Evolutionary conservation across 2,113 vertebrate species (phyloP).

Genomic region (Chrysochloris asiatica): DNA sequence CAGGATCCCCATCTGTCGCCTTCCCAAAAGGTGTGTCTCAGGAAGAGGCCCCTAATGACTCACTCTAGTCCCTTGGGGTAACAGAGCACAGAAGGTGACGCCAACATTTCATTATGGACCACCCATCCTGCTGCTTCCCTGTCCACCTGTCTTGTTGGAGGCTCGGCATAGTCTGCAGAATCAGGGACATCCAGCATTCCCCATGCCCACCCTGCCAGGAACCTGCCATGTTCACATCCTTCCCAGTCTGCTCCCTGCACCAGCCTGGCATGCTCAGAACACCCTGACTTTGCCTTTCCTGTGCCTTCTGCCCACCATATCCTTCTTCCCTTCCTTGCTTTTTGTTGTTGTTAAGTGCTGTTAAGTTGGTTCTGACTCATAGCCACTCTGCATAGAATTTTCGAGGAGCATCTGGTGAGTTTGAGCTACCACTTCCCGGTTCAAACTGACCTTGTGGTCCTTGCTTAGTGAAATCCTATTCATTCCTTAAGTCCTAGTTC

Average conservation of each 20-base stretch:
- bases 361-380: too few species aligned
- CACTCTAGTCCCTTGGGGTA: neutral
- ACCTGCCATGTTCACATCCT: neutral
- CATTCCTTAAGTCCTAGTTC: neutral
- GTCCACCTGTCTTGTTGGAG: accelerated
- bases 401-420: too few species aligned
- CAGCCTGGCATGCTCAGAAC: accelerated
- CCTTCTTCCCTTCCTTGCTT: too few species aligned
- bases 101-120: neutral
- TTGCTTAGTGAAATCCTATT: neutral
- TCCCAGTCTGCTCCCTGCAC: too few species aligned
- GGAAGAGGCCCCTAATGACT: neutral
- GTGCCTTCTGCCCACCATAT: neutral
- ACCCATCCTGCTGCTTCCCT: neutral
- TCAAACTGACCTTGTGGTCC: too few species aligned
- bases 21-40: conserved; percentile 30
- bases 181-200: accelerated
- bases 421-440: too few species aligned
- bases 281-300: neutral
- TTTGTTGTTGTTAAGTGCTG: too few species aligned
- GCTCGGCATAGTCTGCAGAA: neutral
- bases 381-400: too few species aligned
- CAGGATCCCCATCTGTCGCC: conserved; percentile 46
- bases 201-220: neutral
- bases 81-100: neutral